Evolutionary conservation across 2,113 vertebrate genomes (phyloP), one percentile per base, ranked within the genome.

Genomic region (Brachyhypopomus gauderio): DNA sequence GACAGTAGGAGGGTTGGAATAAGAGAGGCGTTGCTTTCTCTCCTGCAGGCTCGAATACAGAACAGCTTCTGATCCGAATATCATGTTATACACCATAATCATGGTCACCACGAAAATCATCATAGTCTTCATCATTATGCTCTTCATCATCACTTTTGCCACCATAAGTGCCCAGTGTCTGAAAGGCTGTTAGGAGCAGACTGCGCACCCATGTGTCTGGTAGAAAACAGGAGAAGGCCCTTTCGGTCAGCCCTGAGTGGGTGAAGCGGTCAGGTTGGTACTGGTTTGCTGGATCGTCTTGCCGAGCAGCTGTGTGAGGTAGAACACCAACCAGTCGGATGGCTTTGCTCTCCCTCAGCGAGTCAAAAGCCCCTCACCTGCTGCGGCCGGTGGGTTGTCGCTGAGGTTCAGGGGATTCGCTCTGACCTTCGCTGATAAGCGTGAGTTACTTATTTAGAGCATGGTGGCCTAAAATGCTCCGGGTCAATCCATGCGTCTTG

Each of bases 221-320:
- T 19, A 7, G 27, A 30, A 34, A 4, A 19, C 16, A 5, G 0
- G 8, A n/a, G 30, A 5, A 67, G 30, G 23, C 1, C 63, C 48
- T 25, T 38, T n/a, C 67, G 41, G 20, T 23, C 66, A 69, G 34
- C 20, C 36, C 17, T 41, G 17, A 36, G 7, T 34, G 20, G 27
- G 6, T 6, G 16, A 34, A 19, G 36, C 41, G 88, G 85, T 81
- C 86, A 86, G 85, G 56, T 77, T 70, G 1, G 77, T 78, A 88
- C 73, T 38, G 77, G 58, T 78, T 30, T 30, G 2, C 30, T 30
- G 3, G 30, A 30, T 25, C 41, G 52, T 64, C 45, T 64, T 77
- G 66, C 45, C 79, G 72, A 64, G 72, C 48, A 17, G 25, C 16
- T 1, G 9, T 67, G 55, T 45, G 30, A 71, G 59, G 12, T 2